A percentile compares a stretch with the other conserved stretches of the same genome.
Evolutionary conservation across 2,888 invertebrate genomes (phyloP).

Genomic region (Hirtodrosophila trivittata): DNA sequence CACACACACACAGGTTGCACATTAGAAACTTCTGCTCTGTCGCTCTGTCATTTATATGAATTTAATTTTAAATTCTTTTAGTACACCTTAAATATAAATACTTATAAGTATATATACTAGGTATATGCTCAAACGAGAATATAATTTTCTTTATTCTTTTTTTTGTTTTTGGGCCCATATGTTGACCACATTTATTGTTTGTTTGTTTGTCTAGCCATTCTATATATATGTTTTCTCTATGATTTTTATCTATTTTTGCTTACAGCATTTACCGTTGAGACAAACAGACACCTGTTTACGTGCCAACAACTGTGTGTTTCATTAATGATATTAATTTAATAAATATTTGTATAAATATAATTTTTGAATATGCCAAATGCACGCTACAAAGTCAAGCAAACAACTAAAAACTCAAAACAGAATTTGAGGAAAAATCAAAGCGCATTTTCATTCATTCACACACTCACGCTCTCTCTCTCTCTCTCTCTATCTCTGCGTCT

Average conservation of each 20-base stretch:
- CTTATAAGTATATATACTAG: constrained; percentile 10
- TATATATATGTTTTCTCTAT: constrained; percentile 22
- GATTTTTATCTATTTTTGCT: constrained; percentile 59
- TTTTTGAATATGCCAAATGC: constrained; percentile 54
- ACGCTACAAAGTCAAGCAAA: constrained; percentile 65
- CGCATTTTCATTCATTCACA: constrained; percentile 63
- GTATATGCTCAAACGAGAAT: not conserved
- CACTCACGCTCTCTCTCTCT: constrained; percentile 12
- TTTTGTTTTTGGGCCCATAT: constrained; percentile 38
- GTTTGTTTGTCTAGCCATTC: constrained; percentile 29
- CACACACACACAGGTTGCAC: constrained; percentile 25
- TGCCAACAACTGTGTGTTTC: not conserved
- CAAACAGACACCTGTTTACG: constrained; percentile 65
- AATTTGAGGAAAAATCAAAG: constrained; percentile 49
- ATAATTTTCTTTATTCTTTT: constrained; percentile 7
- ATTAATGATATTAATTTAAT: constrained; percentile 7
- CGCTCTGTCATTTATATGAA: constrained; percentile 39
- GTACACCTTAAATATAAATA: constrained; percentile 36
- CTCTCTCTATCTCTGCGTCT: constrained; percentile 3
- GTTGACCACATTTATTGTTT: constrained; percentile 35
- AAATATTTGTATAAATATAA: constrained; percentile 33
- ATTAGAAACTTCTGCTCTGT: constrained; percentile 9
- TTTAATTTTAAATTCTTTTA: constrained; percentile 39
- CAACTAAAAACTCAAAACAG: constrained; percentile 52
- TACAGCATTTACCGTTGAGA: constrained; percentile 44